Conservation (phyloP, 2,888 invertebrate genomes). For the Asteroscopus sphinx region DNA sequence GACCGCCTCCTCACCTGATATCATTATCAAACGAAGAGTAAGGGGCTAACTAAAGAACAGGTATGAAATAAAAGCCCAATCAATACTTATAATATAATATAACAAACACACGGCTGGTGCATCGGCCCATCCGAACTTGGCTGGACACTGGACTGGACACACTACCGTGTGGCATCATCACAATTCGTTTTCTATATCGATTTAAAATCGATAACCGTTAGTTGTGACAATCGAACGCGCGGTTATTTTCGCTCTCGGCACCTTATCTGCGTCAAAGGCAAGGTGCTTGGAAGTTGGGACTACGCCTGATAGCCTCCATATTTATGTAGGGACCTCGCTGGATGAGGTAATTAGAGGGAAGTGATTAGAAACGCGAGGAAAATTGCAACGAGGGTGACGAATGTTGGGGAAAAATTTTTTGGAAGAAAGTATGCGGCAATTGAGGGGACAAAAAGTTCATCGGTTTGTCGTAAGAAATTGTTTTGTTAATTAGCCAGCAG, state of each 20-base stretch:
- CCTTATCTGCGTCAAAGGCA: slow-evolving; percentile 64
- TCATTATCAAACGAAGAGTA: too few relatives aligned
- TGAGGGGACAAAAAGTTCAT: not conserved
- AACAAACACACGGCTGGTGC: too few relatives aligned
- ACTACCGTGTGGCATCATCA: too few relatives aligned
- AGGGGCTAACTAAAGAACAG: too few relatives aligned
- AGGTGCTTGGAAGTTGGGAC: slow-evolving; percentile 21
- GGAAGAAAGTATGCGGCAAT: not conserved
- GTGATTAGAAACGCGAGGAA: slow-evolving; percentile 24
- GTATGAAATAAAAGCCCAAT: too few relatives aligned
- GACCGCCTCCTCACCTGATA: too few relatives aligned
- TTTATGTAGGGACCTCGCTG: slow-evolving; percentile 19
- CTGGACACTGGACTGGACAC: too few relatives aligned
- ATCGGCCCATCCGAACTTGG: too few relatives aligned
- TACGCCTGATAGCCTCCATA: slow-evolving; percentile 29
- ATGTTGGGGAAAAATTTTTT: not conserved
- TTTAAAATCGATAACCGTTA: slow-evolving; percentile 29
- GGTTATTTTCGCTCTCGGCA: slow-evolving; percentile 68
- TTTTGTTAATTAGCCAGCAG: too few relatives aligned
- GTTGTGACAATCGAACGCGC: slow-evolving; percentile 43
- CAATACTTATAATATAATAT: too few relatives aligned
- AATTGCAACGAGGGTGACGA: not conserved
- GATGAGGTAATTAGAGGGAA: slow-evolving; percentile 31
- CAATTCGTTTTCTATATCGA: slow-evolving; percentile 4
- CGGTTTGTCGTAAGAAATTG: not conserved